Evolutionary conservation across 1,140 invertebrate genomes (phyloP), one percentile per base, ranked within the genome.

Genomic region (Diuraphis noxia): DNA sequence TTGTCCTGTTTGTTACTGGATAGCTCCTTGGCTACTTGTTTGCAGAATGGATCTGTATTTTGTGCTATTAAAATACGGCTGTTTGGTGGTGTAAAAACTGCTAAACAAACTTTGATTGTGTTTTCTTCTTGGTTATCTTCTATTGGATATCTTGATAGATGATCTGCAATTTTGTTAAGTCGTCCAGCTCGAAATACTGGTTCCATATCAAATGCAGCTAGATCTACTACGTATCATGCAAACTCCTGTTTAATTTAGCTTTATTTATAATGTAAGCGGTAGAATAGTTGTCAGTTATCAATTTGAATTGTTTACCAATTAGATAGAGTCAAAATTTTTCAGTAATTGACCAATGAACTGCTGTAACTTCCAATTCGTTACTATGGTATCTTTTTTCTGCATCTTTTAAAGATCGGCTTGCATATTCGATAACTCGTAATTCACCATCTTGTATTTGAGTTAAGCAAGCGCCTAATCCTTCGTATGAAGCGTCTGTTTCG

Each of bases 301-400:
- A 30, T 43, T 85, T 85, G 17, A 85, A 43, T 2, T 4, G 2
- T 85, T 46, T 25, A n/a, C 82, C 82, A 3, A 43, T 4, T 8
- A 85, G 8, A 34, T 85, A 72, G n/a, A 72, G 2, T 0, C 13
- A 10, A 72, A n/a, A 72, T 72, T 72, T 86, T 30, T 49, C 84
- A 46, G 43, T 86, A 49, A 86, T 49, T 17, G 84, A 43, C 84
- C n/a, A 86, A 49, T 86, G 43, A 19, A 86, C 84, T 34, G 84
- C 43, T 23, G 43, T 86, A 30, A 86, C 43, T 6, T 86, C 43
- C 23, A 86, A 8, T 23, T 86, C 84, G n/a, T 85, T 85, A 17
- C 82, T 49, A 7, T 85, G 43, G n/a, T 85, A 49, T 17, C 30
- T 7, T 46, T 85, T 85, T 85, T 85, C 82, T 46, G 82, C 5